Base-by-base conservation (phyloP, 1,140 invertebrate genomes). In the Batillaria attramentaria region DNA sequence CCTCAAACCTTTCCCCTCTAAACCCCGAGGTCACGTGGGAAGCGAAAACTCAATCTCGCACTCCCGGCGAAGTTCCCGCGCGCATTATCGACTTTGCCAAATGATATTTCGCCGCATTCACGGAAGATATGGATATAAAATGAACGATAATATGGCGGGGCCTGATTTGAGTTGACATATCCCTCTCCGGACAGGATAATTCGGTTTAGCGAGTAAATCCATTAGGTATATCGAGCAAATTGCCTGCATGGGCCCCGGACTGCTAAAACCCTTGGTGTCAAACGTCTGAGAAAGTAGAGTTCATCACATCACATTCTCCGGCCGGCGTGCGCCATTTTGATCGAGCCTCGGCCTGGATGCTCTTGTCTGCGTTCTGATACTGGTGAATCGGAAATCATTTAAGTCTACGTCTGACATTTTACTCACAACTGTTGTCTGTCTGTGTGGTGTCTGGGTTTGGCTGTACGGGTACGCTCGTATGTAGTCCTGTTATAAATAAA, bases 81-180 rank as follows among this genome's bases (percentile, higher is more conserved):
- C 50, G 50, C 68, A 80, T 80, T 80, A 80, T 33, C 62, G 73
- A 69, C 72, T 80, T 66, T 68, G 37, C 43, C 79, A 77, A 80
- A 80, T 80, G 66, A 80, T 80, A 80, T 77, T 80, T 80, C 37
- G 62, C 62, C 62, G 28, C 72, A 72, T 72, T 80, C 72, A 43
- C 54, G 73, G 37, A n/a, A 79, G 72, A 80, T 80, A 80, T 76
- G 79, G 79, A 76, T 80, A 72, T 80, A 80, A 80, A 80, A 75
- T 80, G 79, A 80, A 65, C 39, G 73, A 75, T 80, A 80, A 76
- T 80, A 75, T 66, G 73, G 50, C 68, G 43, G 62, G 41, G 62
- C n/a, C 31, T 72, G 72, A 80, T 80, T 72, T 57, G 33, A 54
- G 54, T 75, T 77, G 72, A 75, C 79, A 80, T 65, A 75, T 69